phyloP scores from a whole-genome alignment of 1,140 invertebrate genomes.

The Neodiprion lecontei region DNA sequence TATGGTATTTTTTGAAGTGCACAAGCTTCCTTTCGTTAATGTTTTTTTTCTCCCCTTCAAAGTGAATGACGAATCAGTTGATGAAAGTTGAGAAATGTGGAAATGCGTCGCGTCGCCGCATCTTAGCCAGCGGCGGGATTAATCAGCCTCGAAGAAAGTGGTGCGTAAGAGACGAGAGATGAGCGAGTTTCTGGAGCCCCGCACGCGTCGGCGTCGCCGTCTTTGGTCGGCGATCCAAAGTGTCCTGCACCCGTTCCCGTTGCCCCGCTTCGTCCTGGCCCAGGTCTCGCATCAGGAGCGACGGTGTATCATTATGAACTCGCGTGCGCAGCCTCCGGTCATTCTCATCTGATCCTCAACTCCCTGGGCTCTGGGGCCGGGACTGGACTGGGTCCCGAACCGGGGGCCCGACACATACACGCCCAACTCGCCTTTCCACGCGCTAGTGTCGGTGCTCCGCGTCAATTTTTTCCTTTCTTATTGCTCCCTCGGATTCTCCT shows the following conservation, averaged over 20 bases:
- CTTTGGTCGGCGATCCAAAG: slow-evolving; percentile 5
- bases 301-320: slow-evolving; percentile 58
- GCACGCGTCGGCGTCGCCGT: slow-evolving; percentile 8
- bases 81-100: too few species aligned
- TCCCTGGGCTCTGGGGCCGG: background rate
- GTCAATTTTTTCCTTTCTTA: background rate
- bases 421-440: too few species aligned
- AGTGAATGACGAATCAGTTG: too few species aligned
- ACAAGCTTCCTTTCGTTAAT: too few species aligned
- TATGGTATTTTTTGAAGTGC: too few species aligned
- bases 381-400: too few species aligned
- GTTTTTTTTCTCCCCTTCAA: too few species aligned
- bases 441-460: too few species aligned
- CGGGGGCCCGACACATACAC: too few species aligned
- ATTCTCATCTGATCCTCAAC: slow-evolving; percentile 54
- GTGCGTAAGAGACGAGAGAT: background rate
- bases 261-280: slow-evolving; percentile 21
- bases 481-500: background rate
- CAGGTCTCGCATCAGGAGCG: slow-evolving; percentile 17
- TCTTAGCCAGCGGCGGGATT: too few species aligned
- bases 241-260: slow-evolving; percentile 14
- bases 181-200: background rate
- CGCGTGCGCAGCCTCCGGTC: slow-evolving; percentile 60
- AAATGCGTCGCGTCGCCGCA: too few species aligned
- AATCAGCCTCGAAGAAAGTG: background rate